These are phyloP conservation scores for Tachina fera DNA, from an alignment of 2,888 invertebrate species.

Conservation along the genomic window DNA sequence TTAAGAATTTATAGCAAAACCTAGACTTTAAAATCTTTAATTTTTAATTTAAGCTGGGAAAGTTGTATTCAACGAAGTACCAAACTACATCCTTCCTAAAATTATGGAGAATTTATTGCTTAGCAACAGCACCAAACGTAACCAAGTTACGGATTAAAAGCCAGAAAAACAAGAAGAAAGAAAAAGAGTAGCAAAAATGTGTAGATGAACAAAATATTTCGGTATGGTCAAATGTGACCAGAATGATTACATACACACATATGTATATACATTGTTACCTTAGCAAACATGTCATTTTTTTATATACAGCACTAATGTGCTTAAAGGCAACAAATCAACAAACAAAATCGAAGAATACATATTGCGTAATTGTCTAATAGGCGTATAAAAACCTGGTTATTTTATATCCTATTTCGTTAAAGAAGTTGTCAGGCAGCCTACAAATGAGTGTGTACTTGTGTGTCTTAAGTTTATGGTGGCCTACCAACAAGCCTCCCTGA, in stretches of 20 bases:
- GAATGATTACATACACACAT: conserved; percentile 7
- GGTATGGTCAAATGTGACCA: conserved; percentile 21
- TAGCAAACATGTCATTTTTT: conserved; percentile 1
- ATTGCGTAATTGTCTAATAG: conserved; percentile 73
- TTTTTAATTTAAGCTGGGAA: too few relatives aligned
- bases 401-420: conserved; percentile 32
- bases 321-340: not conserved
- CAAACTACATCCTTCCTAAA: too few relatives aligned
- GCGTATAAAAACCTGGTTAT: conserved; percentile 69
- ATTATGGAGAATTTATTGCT: too few relatives aligned
- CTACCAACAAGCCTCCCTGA: not conserved
- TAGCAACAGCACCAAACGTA: not conserved
- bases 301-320: not conserved
- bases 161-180: not conserved
- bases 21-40: not conserved
- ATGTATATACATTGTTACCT: not conserved
- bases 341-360: conserved; percentile 13
- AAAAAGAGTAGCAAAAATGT: not conserved
- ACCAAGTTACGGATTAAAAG: not conserved
- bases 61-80: too few relatives aligned
- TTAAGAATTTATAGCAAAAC: too few relatives aligned
- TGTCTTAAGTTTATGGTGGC: conserved; percentile 7
- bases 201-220: not conserved
- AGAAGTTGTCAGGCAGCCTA: not conserved
- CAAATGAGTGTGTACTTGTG: conserved; percentile 3